phyloP scores from a whole-genome alignment of 2,888 invertebrate genomes.

The Peribatodes rhomboidaria region DNA sequence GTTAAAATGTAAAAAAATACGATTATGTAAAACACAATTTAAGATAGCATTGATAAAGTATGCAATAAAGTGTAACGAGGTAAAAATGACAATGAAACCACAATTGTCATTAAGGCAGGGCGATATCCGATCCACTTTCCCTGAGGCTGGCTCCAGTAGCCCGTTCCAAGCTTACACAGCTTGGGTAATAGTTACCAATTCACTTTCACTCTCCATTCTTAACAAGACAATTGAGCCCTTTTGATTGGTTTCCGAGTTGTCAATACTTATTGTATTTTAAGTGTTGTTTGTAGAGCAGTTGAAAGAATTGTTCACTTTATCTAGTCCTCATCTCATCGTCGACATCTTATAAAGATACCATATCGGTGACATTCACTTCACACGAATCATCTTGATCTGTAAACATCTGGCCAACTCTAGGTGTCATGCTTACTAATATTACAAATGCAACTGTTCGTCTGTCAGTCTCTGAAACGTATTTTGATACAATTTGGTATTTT shows the following conservation, averaged over 20 bases:
- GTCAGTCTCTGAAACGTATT: too few relatives aligned
- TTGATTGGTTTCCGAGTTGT: slow-evolving; percentile 6
- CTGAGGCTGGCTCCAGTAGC: slow-evolving; percentile 46
- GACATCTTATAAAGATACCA: too few relatives aligned
- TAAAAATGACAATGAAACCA: not conserved
- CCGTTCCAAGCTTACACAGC: slow-evolving; percentile 33
- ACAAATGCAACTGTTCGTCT: too few relatives aligned
- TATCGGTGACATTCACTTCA: too few relatives aligned
- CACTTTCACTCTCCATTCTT: slow-evolving; percentile 53
- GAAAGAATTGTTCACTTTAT: too few relatives aligned
- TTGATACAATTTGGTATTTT: too few relatives aligned
- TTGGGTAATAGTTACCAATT: slow-evolving; percentile 22
- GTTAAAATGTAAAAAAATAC: not conserved
- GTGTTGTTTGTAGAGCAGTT: too few relatives aligned
- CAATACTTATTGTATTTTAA: not conserved
- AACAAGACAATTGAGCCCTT: slow-evolving; percentile 30
- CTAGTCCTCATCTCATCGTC: too few relatives aligned
- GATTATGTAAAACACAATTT: not conserved
- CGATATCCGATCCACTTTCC: slow-evolving; percentile 53
- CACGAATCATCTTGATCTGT: too few relatives aligned
- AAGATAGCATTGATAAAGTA: not conserved
- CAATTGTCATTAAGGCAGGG: slow-evolving; percentile 22
- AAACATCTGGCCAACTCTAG: too few relatives aligned
- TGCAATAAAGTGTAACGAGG: not conserved
- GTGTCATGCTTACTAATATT: too few relatives aligned